Base-by-base conservation (phyloP, 1,140 invertebrate genomes). In the Pissodes strobi region DNA sequence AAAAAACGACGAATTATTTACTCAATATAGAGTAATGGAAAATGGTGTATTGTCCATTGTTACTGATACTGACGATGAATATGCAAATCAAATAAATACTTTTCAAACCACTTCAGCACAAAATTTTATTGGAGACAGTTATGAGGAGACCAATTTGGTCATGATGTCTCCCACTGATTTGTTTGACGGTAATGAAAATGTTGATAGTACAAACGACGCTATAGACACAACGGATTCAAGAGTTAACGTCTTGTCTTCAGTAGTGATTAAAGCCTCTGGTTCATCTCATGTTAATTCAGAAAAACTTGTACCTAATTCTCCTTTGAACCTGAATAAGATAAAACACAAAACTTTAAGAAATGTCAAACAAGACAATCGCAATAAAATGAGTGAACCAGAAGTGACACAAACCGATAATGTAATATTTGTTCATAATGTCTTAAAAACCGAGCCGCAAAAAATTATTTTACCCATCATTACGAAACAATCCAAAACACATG, bases 21-120 rank as follows among this genome's bases (percentile, higher is more conserved):
- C 53, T 17, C 10, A 56, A 15, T 56, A 56, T 25, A 23, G 23
- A 17, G 53, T 56, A 25, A 41, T 56, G 53, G 53, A 56, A 15
- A 45, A 56, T 12, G 38, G 38, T 12, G 37, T 56, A 6, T 18
- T 56, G 21, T 25, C 37, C 8, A 25, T 43, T 3, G 39, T 43
- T 9, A 17, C 37, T 2, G 19, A 43, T 4, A 13, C 27, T 3
- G 12, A 12, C n/a, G 51, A 53, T 19, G 2, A 15, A 5, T 45
- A 18, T 45, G 1, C 18, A 21, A 45, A 45, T 45, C n/a, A 38
- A 10, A 22, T 53, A 22, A n/a, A 10, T 22, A 39, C 17, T 13
- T 45, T 21, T 45, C 41, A 18, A 18, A 21, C 5, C 15, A 45
- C 12, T 15, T 18, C 13, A 21, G 13, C 17, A 8, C 15, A 45